Base-by-base conservation (phyloP, 1,140 invertebrate species). In the Euura saliciscinereae region DNA sequence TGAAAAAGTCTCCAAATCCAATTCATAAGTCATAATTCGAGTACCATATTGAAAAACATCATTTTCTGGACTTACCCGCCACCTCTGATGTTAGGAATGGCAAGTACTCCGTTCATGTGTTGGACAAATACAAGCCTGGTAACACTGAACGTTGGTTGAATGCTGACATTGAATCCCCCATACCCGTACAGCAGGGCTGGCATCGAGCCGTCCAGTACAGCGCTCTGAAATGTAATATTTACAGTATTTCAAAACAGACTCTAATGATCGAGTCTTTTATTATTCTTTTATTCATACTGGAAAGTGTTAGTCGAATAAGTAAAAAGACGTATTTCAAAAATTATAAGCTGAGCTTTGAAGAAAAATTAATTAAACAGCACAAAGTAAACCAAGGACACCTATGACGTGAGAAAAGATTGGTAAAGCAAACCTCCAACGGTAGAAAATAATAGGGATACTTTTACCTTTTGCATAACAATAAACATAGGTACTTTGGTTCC, bases 401-500 rank as follows among this genome's bases (percentile, higher is more conserved):
- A 28, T 28, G 28, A 28, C 28, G 28, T 1, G 28, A 28, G 28
- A 28, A 13, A n/a, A n/a, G 66, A 51, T 59, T 42, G 43, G 43
- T 28, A 28, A 28, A 28, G 28, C 0, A 28, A 28, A 28, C 1
- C 28, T 28, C 28, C 43, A 28, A 67, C 3, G 51, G 5, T 68
- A 71, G 28, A 64, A 69, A 65, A 70, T 73, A 74, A 76, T 68
- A 8, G 59, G 69, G 28, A 28, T 28, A 28, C 28, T 78, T 82
- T 82, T 86, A 94, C 94, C 87, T 96, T 95, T 81, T 92, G 94
- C 76, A 93, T 92, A 44, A 99, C 92, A 75, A 99, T 94, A 86
- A 99, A 99, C 98, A 99, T 99, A 3, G 98, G 98, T 77, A 99
- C 91, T 88, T 94, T 94, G 1, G 97, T 98, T 71, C 95, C 96